phyloP scores from a whole-genome alignment of 2,888 invertebrate species.

The Graphium colonna region DNA sequence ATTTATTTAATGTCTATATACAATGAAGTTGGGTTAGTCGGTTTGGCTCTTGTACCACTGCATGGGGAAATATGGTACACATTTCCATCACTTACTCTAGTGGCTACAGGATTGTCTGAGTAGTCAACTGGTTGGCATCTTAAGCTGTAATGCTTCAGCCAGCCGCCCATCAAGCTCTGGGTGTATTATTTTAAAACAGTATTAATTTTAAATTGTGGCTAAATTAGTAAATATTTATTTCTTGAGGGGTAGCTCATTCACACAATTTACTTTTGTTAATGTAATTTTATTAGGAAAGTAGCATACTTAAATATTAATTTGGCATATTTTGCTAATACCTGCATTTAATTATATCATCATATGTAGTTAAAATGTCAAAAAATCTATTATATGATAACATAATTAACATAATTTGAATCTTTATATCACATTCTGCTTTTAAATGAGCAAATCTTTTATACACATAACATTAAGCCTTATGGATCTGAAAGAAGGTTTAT shows the following conservation, averaged over 20 bases:
- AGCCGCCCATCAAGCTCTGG: constrained; percentile 93
- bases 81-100: constrained; percentile 85
- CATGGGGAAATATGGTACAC: constrained; percentile 32
- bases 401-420: too few species aligned
- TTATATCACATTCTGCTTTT: too few species aligned
- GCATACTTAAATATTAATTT: background rate
- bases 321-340: constrained; percentile 8
- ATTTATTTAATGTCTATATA: constrained; percentile 58
- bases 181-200: constrained; percentile 54
- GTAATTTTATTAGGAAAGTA: background rate
- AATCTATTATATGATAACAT: too few species aligned
- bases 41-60: constrained; percentile 35
- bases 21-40: constrained; percentile 65
- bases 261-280: constrained; percentile 16
- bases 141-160: constrained; percentile 93
- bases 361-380: too few species aligned
- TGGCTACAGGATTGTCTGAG: constrained; percentile 87
- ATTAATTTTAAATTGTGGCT: constrained; percentile 29
- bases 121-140: constrained; percentile 96
- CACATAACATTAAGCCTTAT: too few species aligned
- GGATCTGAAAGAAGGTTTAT: too few species aligned
- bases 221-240: constrained; percentile 1
- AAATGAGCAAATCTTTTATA: too few species aligned
- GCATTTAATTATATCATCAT: too few species aligned
- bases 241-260: constrained; percentile 33